These are phyloP conservation scores for Acanthopleura granulata DNA, from an alignment of 2,888 invertebrate genomes.

Conservation along the genomic window DNA sequence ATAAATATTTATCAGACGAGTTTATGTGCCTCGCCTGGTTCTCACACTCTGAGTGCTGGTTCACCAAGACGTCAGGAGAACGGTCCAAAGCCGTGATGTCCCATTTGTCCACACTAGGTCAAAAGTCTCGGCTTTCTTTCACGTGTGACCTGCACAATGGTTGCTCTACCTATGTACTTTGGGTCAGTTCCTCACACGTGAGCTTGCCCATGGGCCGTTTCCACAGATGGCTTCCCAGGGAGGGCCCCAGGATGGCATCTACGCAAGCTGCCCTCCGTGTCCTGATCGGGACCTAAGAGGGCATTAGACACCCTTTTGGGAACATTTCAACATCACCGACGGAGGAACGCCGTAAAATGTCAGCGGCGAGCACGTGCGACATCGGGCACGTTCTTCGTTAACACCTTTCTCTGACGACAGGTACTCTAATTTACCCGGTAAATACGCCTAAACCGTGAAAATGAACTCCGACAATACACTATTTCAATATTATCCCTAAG, in stretches of 20 bases:
- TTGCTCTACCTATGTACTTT: not conserved
- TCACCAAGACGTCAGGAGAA: no score
- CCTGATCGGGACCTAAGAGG: no score
- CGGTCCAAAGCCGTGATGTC: no score
- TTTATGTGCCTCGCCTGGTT: no score
- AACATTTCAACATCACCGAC: no score
- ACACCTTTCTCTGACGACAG: not conserved
- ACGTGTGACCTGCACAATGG: not conserved
- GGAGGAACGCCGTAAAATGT: not conserved
- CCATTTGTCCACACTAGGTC: no score
- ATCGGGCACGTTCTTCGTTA: not conserved
- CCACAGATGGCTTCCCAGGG: no score
- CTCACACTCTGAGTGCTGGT: no score
- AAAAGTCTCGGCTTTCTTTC: not conserved
- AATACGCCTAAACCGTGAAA: conserved; percentile 5
- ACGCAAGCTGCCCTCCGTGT: no score
- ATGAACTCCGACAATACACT: not conserved
- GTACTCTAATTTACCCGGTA: not conserved
- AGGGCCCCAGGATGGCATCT: no score
- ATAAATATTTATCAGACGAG: no score
- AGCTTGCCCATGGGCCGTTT: not conserved
- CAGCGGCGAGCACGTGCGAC: not conserved
- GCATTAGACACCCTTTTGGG: no score
- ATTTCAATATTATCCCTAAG: not conserved
- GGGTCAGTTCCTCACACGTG: not conserved